These are phyloP conservation scores for Pycnomerus fuliginosus DNA, from an alignment of 2,888 invertebrate species.

Conservation along the genomic window DNA sequence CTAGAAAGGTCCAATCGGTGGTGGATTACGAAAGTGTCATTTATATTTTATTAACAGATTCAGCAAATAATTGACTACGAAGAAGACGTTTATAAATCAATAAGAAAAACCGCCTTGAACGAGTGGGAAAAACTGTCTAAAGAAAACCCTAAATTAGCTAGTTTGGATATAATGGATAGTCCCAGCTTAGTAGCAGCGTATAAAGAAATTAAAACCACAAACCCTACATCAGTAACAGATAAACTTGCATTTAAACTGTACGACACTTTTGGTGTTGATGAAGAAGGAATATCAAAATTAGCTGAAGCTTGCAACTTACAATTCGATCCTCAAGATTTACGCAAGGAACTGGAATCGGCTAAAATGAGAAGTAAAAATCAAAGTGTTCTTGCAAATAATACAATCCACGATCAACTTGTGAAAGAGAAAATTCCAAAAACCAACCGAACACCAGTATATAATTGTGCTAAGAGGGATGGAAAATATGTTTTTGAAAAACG, in stretches of 20 bases:
- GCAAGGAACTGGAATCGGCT: constrained; percentile 58
- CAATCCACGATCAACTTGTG: constrained; percentile 54
- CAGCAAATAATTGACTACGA: constrained; percentile 70
- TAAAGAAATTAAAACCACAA: constrained; percentile 61
- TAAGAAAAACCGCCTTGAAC: constrained; percentile 58
- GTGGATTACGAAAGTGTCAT: too few relatives aligned
- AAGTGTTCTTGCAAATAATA: constrained; percentile 45
- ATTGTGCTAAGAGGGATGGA: constrained; percentile 54
- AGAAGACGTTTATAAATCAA: constrained; percentile 61
- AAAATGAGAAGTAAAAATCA: constrained; percentile 52
- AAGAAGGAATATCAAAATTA: constrained; percentile 66
- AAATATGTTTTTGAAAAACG: constrained; percentile 59
- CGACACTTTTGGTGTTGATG: constrained; percentile 76
- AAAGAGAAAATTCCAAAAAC: constrained; percentile 57
- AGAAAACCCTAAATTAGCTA: constrained; percentile 61
- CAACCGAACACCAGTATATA: too few relatives aligned
- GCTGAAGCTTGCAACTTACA: constrained; percentile 63
- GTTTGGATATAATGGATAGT: constrained; percentile 62
- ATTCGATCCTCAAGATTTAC: constrained; percentile 63
- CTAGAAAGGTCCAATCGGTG: too few relatives aligned
- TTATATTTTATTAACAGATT: too few relatives aligned
- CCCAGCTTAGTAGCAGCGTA: constrained; percentile 72
- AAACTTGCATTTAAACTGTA: constrained; percentile 72
- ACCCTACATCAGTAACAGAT: constrained; percentile 58
- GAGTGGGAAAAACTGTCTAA: constrained; percentile 64